Evolutionary conservation across 2,797 vertebrate species (phyloP), one percentile per base, ranked within the genome.

Genomic region (Pseudochromis fuscus): DNA sequence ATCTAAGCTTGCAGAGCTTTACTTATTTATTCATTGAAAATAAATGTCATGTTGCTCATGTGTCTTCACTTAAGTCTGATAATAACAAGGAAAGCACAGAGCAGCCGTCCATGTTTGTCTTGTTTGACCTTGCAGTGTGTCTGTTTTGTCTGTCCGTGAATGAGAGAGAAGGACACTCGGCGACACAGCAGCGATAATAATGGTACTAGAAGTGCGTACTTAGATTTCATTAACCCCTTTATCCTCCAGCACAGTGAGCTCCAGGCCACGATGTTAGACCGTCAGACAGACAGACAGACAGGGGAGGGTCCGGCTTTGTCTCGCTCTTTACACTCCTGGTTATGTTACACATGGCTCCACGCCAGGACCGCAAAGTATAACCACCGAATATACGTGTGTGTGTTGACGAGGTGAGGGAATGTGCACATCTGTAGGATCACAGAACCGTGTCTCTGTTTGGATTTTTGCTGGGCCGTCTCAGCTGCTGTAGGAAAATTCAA

Each of bases 301-400:
- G 56, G 62, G 21, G 19, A 50, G 35, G 45, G 27, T 19, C 78
- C 6, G 46, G 23, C 48, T 46, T 77, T 50, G 79, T 83, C 81
- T 82, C 15, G n/a, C n/a, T n/a, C n/a, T 48, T 67, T 82, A 21
- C 30, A 64, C 79, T 84, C 67, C 77, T 83, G 84, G 42, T 86
- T 79, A 63, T 72, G 7, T 84, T 38, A 79, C 83, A 80, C 67
- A 8, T 84, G 83, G 84, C 60, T 77, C 49, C 4, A 2, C 37
- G 74, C 84, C 82, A 85, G 55, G 71, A 68, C 81, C 65, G 73
- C 38, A 75, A 62, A 66, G 48, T 28, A 61, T 68, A 66, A 69
- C 58, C 67, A 7, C 63, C 44, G 62, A 53, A 70, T 68, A 55
- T 66, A 3, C 72, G 48, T 58, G 64, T 66, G 48, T 44, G 35